phyloP scores from a whole-genome alignment of 1,140 invertebrate genomes.

The Yoshiicerus persimilis region DNA sequence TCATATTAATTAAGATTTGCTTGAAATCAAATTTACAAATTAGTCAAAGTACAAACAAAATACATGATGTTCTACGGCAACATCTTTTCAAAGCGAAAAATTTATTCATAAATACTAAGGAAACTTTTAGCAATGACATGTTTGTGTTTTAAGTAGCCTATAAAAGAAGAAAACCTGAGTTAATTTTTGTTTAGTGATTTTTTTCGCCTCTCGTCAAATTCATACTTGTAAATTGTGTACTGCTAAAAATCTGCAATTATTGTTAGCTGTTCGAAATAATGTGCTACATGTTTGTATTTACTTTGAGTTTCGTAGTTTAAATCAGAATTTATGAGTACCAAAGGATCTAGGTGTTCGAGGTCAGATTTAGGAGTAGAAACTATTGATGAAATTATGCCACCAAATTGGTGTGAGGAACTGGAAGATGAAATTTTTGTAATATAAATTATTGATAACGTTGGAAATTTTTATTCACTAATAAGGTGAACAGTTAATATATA shows the following conservation, averaged over 20 bases:
- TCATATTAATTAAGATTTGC: neutral
- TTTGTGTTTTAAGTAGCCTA: too few species aligned
- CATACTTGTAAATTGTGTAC: neutral
- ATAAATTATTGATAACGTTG: neutral
- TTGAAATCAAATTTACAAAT: neutral
- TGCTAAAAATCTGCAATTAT: too few species aligned
- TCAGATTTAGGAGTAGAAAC: conserved; percentile 19
- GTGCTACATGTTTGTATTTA: too few species aligned
- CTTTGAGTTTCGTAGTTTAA: too few species aligned
- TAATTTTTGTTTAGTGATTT: neutral
- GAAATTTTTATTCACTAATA: neutral
- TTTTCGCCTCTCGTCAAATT: neutral
- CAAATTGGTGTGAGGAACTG: conserved; percentile 45
- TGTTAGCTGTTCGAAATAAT: too few species aligned
- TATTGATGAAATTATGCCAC: neutral
- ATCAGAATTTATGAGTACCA: conserved; percentile 5
- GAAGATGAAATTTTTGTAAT: conserved; percentile 48
- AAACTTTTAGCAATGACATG: too few species aligned
- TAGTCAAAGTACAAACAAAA: neutral
- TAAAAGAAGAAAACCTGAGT: neutral
- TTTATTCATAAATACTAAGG: neutral
- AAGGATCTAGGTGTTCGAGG: neutral
- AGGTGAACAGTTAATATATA: neutral
- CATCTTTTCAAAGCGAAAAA: neutral
- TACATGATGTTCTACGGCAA: neutral